Evolutionary conservation across 1,140 invertebrate genomes (phyloP), one percentile per base, ranked within the genome.

Genomic region (Aphidius gifuensis): DNA sequence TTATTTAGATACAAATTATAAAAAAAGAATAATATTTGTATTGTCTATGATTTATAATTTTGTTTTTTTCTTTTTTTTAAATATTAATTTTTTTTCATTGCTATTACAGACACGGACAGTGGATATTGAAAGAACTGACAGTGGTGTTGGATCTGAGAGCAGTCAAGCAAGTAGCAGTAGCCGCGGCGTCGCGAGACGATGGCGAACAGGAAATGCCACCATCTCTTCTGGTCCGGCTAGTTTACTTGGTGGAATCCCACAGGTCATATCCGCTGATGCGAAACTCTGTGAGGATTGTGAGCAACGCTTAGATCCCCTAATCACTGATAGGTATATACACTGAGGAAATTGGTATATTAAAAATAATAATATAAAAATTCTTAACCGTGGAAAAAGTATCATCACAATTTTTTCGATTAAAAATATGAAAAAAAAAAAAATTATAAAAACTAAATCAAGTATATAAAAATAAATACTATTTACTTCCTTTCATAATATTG

Each of bases 81-180:
- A 16, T 16, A 16, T 16, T 47, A 39, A 23, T 61, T 58, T 59
- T 62, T 49, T 63, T 44, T 54, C 21, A 9, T 49, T 74, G 62
- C 16, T 16, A 16, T 16, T 16, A 78, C 68, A 80, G 71, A 71
- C 80, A 32, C 74, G 82, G 64, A 75, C 74, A 3, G 83, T 82
- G 6, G 85, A 88, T 61, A 89, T 96, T 57, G 93, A 96, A 80
- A 83, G 94, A 64, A 95, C 94, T 68, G 94, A 97, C 77, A 95
- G 93, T 9, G 94, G 94, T 2, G 93, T 96, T 1, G 94, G 94
- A 44, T 94, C 92, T 4, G 94, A 96, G 78, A 95, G 93, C 4
- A 93, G 91, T 74, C 92, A 93, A 74, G 88, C 89, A n/a, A 91
- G 89, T 55, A 84, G 91, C 69, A 90, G 88, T 72, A 32, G 23